Conservation (phyloP, 35 echinoderm and acorn worm species). For the Heliocidaris erythrogramma region DNA sequence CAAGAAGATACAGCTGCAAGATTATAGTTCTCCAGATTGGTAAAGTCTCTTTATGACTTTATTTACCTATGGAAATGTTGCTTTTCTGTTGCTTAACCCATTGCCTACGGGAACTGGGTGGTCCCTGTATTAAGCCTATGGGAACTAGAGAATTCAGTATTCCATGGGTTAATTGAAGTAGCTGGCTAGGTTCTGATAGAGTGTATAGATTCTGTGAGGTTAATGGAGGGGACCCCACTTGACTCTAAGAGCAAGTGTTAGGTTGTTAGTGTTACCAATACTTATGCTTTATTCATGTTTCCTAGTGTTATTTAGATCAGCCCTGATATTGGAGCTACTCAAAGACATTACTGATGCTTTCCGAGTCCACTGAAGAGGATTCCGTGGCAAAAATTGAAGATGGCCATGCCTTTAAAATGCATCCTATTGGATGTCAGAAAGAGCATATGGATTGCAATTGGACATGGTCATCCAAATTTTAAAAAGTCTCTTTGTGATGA, state of each 20-base stretch:
- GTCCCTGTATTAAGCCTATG: too few species aligned
- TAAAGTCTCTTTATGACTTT: background rate
- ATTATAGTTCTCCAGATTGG: background rate
- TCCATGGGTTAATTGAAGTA: background rate
- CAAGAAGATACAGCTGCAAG: background rate
- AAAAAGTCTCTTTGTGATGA: background rate
- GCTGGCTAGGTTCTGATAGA: background rate
- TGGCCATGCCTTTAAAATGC: background rate
- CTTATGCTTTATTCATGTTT: background rate
- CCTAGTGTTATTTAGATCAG: background rate
- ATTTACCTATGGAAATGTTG: background rate
- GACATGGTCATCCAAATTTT: too few species aligned
- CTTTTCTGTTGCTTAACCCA: background rate
- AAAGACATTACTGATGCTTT: background rate
- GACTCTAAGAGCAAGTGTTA: background rate
- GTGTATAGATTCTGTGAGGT: background rate
- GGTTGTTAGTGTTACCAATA: background rate
- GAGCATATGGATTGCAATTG: too few species aligned
- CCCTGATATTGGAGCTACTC: background rate
- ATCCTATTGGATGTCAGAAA: background rate
- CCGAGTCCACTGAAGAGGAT: background rate
- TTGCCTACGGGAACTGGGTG: too few species aligned
- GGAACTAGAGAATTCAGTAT: too few species aligned
- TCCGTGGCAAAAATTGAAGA: background rate
- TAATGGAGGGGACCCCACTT: background rate